These are phyloP conservation scores for Falco berigora DNA, from an alignment of 2,797 vertebrate genomes.

Conservation along the genomic window DNA sequence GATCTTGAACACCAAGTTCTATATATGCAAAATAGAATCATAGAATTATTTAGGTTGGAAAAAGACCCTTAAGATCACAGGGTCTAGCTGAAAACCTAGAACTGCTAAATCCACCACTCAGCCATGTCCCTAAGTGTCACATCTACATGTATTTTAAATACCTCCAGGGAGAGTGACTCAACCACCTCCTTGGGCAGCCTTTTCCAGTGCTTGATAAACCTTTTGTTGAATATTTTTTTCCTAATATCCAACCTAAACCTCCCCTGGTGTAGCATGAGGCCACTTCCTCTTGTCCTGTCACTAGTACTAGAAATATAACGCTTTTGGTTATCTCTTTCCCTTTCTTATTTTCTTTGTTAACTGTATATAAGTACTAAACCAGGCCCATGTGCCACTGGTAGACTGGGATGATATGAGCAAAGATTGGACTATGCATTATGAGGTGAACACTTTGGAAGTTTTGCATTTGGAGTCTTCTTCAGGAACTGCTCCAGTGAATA, in stretches of 20 bases:
- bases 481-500: background rate
- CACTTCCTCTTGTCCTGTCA: background rate
- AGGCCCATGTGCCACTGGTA: background rate
- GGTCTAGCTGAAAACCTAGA: background rate
- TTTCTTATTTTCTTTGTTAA: background rate
- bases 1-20: background rate
- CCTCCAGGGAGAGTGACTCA: background rate
- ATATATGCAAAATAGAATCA: background rate
- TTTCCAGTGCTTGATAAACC: background rate
- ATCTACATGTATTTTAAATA: background rate
- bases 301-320: background rate
- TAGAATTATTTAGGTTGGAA: background rate
- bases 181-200: background rate
- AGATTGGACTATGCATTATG: background rate
- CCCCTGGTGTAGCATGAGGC: background rate
- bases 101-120: background rate
- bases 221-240: background rate
- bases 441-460: background rate
- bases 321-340: background rate
- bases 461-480: background rate
- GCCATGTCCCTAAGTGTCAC: background rate
- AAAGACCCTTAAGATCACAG: background rate
- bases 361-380: background rate
- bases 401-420: background rate
- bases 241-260: background rate